A percentile compares a stretch with the other conserved stretches of the same genome.
Evolutionary conservation across 2,113 vertebrate species (phyloP).

Genomic region (Trichomycterus rosablanca): DNA sequence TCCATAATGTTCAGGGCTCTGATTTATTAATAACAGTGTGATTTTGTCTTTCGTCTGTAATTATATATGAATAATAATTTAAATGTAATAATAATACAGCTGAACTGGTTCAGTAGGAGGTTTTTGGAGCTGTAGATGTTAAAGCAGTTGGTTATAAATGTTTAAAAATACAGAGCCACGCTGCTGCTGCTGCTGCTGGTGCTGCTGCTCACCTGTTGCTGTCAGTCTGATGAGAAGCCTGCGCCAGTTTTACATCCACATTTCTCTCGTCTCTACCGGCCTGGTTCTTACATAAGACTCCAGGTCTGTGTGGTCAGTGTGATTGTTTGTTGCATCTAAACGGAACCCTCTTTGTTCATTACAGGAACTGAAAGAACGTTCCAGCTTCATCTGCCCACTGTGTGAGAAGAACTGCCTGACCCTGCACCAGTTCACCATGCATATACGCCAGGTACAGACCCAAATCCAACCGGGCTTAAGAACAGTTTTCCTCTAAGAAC

Average conservation of each 20-base stretch:
- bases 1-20: no score
- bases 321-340: neutral
- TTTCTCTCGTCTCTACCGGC: no score
- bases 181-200: neutral
- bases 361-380: conserved; percentile 89
- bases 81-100: no score
- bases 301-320: neutral
- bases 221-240: neutral
- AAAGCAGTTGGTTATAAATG: no score
- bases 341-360: conserved; percentile 15
- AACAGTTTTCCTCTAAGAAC: no score
- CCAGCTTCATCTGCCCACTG: conserved; percentile 82
- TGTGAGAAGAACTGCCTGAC: conserved; percentile 90
- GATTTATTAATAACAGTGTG: no score
- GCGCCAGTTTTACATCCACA: neutral
- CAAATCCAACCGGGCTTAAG: no score
- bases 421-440: conserved; percentile 94
- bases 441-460: conserved; percentile 89
- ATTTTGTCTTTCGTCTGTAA: no score
- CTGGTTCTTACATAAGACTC: neutral
- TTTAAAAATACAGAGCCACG: neutral
- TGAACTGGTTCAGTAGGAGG: no score
- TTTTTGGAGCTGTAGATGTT: no score
- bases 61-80: no score
- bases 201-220: conserved; percentile 11